Percentiles rank a stretch among this genome's conserved stretches.
These are phyloP conservation scores for Pristionchus arcanus DNA, from an alignment of 2,888 invertebrate genomes.

Conservation along the genomic window DNA sequence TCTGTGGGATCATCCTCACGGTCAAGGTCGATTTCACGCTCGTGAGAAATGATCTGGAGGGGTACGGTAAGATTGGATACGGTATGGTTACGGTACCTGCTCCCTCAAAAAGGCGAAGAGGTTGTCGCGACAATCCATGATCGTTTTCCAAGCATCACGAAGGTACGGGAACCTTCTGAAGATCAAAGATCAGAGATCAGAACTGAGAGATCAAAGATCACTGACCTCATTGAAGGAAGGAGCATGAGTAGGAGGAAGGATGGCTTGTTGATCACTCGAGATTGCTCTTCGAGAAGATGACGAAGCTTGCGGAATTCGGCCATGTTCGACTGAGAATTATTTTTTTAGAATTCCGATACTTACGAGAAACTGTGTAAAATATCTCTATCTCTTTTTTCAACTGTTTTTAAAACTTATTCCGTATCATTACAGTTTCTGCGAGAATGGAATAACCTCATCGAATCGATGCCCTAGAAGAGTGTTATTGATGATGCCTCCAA, in stretches of 20 bases:
- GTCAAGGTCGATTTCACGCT: constrained; percentile 35
- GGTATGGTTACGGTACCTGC: constrained; percentile 16
- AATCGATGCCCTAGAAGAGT: constrained; percentile 15
- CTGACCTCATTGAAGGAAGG: constrained; percentile 22
- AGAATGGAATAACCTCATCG: neutral
- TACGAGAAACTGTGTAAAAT: too few species aligned
- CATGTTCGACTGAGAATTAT: constrained; percentile 15
- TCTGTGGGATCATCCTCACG: constrained; percentile 19
- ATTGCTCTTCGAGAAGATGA: constrained; percentile 40
- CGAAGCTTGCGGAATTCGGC: constrained; percentile 41
- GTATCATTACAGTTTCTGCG: neutral
- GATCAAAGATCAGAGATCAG: neutral
- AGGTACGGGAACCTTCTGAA: constrained; percentile 49
- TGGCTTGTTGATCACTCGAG: constrained; percentile 29
- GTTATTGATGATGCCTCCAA: constrained; percentile 38
- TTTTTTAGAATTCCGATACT: too few species aligned
- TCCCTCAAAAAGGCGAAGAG: constrained; percentile 15
- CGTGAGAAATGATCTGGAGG: constrained; percentile 33
- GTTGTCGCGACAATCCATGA: constrained; percentile 48
- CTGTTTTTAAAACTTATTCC: neutral
- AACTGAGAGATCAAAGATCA: constrained; percentile 20
- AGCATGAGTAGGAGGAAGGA: constrained; percentile 44
- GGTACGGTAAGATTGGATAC: neutral
- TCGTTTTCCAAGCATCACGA: constrained; percentile 43
- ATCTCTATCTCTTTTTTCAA: too few species aligned